phyloP scores from a whole-genome alignment of 2,888 invertebrate genomes.

The Chalcis sispes region DNA sequence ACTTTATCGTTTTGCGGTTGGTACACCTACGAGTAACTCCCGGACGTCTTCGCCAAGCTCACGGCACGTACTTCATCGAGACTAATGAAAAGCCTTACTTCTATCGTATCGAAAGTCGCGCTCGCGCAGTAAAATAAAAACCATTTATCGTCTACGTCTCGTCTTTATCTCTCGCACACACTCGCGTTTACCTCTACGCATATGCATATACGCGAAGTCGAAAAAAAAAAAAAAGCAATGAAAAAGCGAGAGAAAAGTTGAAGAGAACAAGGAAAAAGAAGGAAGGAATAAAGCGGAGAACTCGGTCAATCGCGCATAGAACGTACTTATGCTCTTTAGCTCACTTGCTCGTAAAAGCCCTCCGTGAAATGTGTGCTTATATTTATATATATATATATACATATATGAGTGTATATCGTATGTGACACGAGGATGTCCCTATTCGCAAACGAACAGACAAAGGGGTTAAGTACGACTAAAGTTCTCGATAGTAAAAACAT shows the following conservation, averaged over 20 bases:
- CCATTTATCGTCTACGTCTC: no score
- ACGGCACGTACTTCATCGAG: slow-evolving; percentile 43
- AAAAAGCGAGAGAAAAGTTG: no score
- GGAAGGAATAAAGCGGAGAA: no score
- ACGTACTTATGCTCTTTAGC: no score
- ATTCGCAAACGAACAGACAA: slow-evolving; percentile 3
- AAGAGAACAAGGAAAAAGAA: no score
- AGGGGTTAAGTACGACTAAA: slow-evolving; percentile 29
- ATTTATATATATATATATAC: not conserved
- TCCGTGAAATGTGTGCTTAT: no score
- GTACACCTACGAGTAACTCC: not conserved
- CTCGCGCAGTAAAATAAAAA: not conserved
- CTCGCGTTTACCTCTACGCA: no score
- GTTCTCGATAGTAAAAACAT: slow-evolving; percentile 6
- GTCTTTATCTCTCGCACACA: no score
- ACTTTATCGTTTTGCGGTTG: slow-evolving; percentile 16
- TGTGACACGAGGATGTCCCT: not conserved
- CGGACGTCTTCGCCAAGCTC: not conserved
- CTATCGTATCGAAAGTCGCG: slow-evolving; percentile 9
- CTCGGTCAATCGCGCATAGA: no score
- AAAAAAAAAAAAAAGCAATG: not conserved
- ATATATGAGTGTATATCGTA: no score
- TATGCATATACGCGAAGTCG: no score
- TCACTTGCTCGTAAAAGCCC: no score
- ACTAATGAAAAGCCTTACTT: slow-evolving; percentile 37